A percentile compares a stretch with the other conserved stretches of the same genome.
phyloP scores from a whole-genome alignment of 2,888 invertebrate genomes.

The Atherix ibis region DNA sequence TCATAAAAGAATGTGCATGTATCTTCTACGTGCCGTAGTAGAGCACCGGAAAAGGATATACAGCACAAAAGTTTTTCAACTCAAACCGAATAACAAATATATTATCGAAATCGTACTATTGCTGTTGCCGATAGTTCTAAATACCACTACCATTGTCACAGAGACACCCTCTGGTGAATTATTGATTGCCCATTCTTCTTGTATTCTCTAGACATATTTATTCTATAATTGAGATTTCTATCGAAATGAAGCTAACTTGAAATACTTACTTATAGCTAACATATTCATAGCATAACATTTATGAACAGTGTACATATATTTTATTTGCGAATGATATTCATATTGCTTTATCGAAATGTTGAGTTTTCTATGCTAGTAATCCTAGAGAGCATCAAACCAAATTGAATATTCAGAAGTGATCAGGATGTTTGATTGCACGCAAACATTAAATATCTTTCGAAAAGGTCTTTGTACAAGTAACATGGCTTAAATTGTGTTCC shows the following conservation, averaged over 20 bases:
- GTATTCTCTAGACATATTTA: not conserved
- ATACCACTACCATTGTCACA: not conserved
- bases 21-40: constrained; percentile 9
- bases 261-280: no score
- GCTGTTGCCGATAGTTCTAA: not conserved
- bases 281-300: no score
- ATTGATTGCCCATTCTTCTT: not conserved
- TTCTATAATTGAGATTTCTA: not conserved
- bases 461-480: not conserved
- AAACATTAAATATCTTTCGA: constrained; percentile 3
- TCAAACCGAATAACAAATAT: constrained; percentile 1
- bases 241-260: no score
- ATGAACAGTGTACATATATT: no score
- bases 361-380: no score
- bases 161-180: not conserved
- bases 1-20: constrained; percentile 1
- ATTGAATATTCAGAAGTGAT: constrained; percentile 12
- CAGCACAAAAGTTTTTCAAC: constrained; percentile 4
- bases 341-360: no score
- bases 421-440: constrained; percentile 12
- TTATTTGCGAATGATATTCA: no score
- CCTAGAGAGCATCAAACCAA: no score
- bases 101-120: constrained; percentile 1
- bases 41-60: constrained; percentile 11
- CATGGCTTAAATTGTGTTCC: not conserved